Evolutionary conservation across 1,140 invertebrate genomes (phyloP).

Genomic region (Hestina assimilis): DNA sequence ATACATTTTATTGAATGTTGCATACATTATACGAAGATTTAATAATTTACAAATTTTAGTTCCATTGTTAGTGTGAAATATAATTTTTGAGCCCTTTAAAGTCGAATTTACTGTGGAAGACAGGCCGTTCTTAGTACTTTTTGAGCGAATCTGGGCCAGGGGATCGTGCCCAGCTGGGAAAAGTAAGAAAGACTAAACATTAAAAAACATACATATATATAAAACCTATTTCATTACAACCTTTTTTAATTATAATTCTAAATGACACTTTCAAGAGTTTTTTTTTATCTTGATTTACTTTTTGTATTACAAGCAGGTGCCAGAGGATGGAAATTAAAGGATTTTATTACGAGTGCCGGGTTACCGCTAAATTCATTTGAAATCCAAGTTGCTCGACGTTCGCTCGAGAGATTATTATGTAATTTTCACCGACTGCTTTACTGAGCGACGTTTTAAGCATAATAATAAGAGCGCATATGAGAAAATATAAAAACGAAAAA

Average conservation of each 20-base stretch:
- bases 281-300: background rate
- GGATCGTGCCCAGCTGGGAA: no score
- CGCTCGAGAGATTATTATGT: slow-evolving; percentile 1
- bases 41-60: no score
- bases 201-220: no score
- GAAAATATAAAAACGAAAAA: background rate
- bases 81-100: no score
- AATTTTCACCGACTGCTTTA: background rate
- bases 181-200: no score
- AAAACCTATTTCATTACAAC: no score
- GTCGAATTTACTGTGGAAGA: no score
- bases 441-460: background rate
- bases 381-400: slow-evolving; percentile 8
- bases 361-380: slow-evolving; percentile 13
- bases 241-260: background rate
- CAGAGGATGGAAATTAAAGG: background rate
- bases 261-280: background rate
- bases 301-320: slow-evolving; percentile 13
- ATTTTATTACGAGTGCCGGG: slow-evolving; percentile 16
- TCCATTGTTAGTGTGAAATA: no score
- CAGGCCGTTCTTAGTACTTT: no score
- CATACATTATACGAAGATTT: no score
- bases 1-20: no score
- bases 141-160: no score
- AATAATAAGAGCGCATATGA: background rate